These are phyloP conservation scores for Epizoanthus rinbou DNA, from an alignment of 92 coral and sea anemone species.

Conservation along the genomic window DNA sequence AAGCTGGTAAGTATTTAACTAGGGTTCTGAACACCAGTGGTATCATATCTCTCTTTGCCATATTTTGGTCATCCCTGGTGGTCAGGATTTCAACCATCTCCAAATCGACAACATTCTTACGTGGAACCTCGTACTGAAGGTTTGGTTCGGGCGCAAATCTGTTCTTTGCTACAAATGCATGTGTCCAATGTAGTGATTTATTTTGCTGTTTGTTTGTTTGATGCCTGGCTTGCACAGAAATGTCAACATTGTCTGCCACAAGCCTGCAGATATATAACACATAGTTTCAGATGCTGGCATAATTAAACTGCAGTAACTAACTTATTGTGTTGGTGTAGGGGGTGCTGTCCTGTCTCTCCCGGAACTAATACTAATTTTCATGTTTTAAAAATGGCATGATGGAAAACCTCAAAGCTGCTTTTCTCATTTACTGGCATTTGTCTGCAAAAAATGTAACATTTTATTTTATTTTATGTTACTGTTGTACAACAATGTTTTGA, in stretches of 20 bases:
- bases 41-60: background rate
- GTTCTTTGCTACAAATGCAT: constrained; percentile 43
- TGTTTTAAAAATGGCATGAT: no score
- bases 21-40: constrained; percentile 30
- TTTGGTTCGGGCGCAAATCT: constrained; percentile 22
- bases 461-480: no score
- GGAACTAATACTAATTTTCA: no score
- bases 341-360: background rate
- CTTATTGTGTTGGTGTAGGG: background rate
- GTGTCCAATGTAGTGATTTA: constrained; percentile 47
- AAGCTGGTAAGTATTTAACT: constrained; percentile 18
- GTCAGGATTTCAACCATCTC: constrained; percentile 15
- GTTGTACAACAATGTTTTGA: no score
- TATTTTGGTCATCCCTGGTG: constrained; percentile 7
- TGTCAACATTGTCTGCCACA: constrained; percentile 45
- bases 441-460: no score
- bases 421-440: no score
- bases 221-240: constrained; percentile 44
- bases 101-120: background rate
- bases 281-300: background rate
- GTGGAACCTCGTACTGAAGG: constrained; percentile 20
- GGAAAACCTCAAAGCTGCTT: no score
- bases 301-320: background rate
- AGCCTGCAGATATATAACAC: constrained; percentile 13
- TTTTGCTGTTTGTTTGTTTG: constrained; percentile 34